phyloP scores from a whole-genome alignment of 2,797 vertebrate genomes.

The Iguana delicatissima region DNA sequence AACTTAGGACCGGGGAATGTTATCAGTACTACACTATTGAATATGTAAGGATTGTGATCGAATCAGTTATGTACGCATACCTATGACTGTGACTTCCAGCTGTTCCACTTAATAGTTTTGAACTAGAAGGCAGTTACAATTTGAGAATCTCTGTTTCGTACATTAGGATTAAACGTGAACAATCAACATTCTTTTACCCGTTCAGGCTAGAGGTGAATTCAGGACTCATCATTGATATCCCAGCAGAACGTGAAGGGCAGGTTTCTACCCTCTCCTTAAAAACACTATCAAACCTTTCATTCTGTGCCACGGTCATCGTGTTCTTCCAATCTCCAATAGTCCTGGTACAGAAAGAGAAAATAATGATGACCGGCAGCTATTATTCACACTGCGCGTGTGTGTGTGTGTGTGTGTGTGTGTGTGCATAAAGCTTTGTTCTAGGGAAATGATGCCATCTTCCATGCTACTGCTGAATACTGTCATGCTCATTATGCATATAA shows the following conservation, averaged over 20 bases:
- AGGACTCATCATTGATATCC: slow-evolving; percentile 41
- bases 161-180: neutral
- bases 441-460: neutral
- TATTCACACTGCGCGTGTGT: too few relatives aligned
- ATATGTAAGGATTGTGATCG: too few relatives aligned
- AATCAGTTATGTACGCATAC: too few relatives aligned
- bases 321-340: slow-evolving; percentile 70
- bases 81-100: too few relatives aligned
- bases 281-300: slow-evolving; percentile 59
- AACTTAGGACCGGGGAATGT: too few relatives aligned
- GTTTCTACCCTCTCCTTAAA: slow-evolving; percentile 46
- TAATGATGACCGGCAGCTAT: too few relatives aligned
- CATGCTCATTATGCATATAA: too few relatives aligned
- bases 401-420: too few relatives aligned
- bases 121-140: neutral
- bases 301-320: slow-evolving; percentile 65
- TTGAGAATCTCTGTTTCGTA: neutral
- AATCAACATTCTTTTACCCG: neutral
- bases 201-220: slow-evolving; percentile 11
- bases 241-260: slow-evolving; percentile 61
- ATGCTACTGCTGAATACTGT: too few relatives aligned
- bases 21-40: too few relatives aligned
- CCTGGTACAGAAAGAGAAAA: slow-evolving; percentile 26
- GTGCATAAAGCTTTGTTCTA: neutral
- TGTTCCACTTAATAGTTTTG: too few relatives aligned